phyloP scores from a whole-genome alignment of 2,888 invertebrate genomes.

The Temnothorax rugatulus region DNA sequence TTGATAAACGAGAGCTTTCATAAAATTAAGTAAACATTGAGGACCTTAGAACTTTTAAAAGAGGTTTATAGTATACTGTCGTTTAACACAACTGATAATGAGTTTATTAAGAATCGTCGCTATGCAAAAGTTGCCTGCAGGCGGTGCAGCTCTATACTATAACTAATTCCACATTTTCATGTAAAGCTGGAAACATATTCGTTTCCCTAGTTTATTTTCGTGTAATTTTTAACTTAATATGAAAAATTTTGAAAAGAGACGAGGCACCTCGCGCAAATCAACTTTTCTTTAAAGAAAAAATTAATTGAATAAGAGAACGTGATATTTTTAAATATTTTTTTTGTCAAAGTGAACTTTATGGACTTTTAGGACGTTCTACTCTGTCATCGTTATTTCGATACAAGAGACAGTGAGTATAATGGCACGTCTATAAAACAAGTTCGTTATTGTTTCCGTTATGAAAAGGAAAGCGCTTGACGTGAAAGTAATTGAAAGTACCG shows the following conservation, averaged over 20 bases:
- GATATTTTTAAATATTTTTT: not conserved
- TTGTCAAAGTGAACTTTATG: not conserved
- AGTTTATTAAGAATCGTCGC: constrained; percentile 28
- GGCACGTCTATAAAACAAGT: constrained; percentile 2
- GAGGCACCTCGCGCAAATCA: not conserved
- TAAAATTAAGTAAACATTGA: constrained; percentile 27
- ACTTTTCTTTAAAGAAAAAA: not conserved
- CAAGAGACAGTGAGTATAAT: constrained; percentile 13
- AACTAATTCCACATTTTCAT: constrained; percentile 12
- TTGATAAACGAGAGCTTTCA: constrained; percentile 39
- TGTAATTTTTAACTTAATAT: not conserved
- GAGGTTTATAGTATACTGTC: constrained; percentile 1
- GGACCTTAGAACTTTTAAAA: constrained; percentile 4
- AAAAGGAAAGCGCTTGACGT: constrained; percentile 40
- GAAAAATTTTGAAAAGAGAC: not conserved
- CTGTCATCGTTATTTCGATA: not conserved
- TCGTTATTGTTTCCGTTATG: constrained; percentile 35
- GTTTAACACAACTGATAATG: not conserved
- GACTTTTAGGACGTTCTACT: not conserved
- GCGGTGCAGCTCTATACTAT: not conserved
- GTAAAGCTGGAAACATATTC: constrained; percentile 2
- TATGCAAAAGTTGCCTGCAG: constrained; percentile 22
- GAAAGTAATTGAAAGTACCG: constrained; percentile 53
- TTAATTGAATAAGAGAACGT: not conserved
- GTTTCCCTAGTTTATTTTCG: not conserved